Evolutionary conservation across 2,113 vertebrate genomes (phyloP).

Genomic region (Neolamprologus hecqui): DNA sequence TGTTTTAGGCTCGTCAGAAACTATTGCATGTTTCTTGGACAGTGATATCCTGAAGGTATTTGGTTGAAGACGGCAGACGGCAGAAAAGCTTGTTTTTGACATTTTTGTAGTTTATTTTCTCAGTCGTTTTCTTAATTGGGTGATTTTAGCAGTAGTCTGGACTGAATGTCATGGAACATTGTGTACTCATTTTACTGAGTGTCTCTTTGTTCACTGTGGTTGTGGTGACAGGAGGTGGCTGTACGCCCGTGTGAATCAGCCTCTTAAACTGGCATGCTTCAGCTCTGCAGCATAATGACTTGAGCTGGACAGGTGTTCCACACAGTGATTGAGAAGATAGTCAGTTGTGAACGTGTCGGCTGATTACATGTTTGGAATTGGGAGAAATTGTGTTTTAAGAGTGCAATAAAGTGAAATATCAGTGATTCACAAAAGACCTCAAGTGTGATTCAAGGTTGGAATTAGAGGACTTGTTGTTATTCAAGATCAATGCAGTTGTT

Average conservation of each 20-base stretch:
- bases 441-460: neutral
- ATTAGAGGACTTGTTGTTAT: neutral
- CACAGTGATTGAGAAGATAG: neutral
- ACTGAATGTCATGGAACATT: neutral
- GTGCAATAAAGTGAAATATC: neutral
- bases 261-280: neutral
- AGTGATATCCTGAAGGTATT: neutral
- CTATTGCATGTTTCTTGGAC: neutral
- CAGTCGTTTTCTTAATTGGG: neutral
- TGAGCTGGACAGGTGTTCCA: neutral
- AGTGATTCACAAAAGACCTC: neutral
- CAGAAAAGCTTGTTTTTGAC: neutral
- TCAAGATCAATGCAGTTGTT: neutral
- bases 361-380: neutral
- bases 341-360: neutral
- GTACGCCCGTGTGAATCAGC: neutral
- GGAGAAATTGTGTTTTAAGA: neutral
- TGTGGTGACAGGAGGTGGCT: neutral
- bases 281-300: neutral
- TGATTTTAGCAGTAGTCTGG: neutral
- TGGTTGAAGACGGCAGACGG: neutral
- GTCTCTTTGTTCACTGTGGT: neutral
- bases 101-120: neutral
- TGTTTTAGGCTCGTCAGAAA: neutral
- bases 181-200: neutral